Conservation (phyloP, 2,888 invertebrate genomes). For the Drosophila antonietae region DNA sequence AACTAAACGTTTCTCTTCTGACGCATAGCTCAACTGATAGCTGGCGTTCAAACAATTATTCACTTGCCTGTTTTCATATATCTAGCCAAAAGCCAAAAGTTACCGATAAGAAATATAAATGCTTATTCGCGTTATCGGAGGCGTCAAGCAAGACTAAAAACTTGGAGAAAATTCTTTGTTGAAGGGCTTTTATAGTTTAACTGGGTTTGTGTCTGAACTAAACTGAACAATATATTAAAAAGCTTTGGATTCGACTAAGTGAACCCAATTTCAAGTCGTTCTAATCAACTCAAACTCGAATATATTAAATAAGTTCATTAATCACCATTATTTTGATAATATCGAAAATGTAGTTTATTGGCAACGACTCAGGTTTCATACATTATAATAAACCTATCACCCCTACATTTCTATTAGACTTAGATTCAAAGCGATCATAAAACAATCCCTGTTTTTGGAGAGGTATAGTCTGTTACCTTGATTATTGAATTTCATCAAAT, state of each 20-base stretch:
- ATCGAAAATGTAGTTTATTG: too few relatives aligned
- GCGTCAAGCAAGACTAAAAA: conserved; percentile 9
- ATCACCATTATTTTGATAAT: too few relatives aligned
- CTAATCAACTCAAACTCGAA: too few relatives aligned
- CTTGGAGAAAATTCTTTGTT: conserved; percentile 13
- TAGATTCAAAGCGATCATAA: too few relatives aligned
- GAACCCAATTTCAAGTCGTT: too few relatives aligned
- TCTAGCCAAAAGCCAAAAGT: conserved; percentile 40
- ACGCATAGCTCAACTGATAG: conserved; percentile 64
- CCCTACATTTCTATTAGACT: too few relatives aligned
- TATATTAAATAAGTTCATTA: too few relatives aligned
- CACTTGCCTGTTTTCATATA: conserved; percentile 26
- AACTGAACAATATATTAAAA: not conserved
- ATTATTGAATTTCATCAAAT: too few relatives aligned
- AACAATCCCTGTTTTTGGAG: too few relatives aligned
- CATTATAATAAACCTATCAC: too few relatives aligned
- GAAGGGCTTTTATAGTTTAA: conserved; percentile 18
- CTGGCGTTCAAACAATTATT: conserved; percentile 33
- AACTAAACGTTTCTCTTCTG: conserved; percentile 46
- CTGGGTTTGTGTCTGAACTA: conserved; percentile 56
- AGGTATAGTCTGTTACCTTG: too few relatives aligned
- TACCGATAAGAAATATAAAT: conserved; percentile 56
- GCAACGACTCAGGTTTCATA: too few relatives aligned
- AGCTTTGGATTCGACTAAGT: not conserved
- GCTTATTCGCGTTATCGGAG: conserved; percentile 40